Base-by-base conservation (phyloP, 2,113 vertebrate species). In the Clinocottus analis region DNA sequence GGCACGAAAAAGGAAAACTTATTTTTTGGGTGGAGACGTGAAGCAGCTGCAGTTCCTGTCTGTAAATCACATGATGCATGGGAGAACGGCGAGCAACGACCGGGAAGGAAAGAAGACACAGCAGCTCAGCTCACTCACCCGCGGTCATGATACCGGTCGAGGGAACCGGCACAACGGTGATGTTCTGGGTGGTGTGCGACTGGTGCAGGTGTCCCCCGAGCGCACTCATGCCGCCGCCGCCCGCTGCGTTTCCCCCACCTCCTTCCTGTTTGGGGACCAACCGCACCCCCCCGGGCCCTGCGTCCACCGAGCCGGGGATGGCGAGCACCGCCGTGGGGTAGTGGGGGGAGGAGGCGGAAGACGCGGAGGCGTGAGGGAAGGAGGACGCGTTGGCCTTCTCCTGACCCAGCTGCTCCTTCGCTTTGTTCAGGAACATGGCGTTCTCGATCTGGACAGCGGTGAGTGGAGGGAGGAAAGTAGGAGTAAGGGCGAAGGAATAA, bases 401-500 rank as follows among this genome's bases (percentile, higher is more conserved):
- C 19, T 94, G 96, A 85, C 97, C 87, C 5, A 98, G 94, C 82
- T 99, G 98, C 87, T 99, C 98, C 93, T 99, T 99, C 86, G 97
- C 96, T 94, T 99, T 99, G 94, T 98, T 99, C 91, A 99, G 96
- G 93, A 99, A 99, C 97, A 99, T 99, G 79, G 96, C 97, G 94
- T 97, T 99, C 89, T 99, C 98, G 51, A 99, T 97, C 98, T 99
- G 86, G 45, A 81, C 0, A 27, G 66, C 33, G 63, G 63, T 5
- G 33, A 75, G 82, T 21, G 41, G 64, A 84, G 43, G 69, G 77
- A 66, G 70, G 74, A 66, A 23, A 53, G 61, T 41, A 49, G 71
- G 67, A 73, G n/a, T 4, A 17, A 64, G 45, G 53, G 68, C 59
- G 75, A 72, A 68, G 72, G 27, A 49, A 69, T 49, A 58, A 74